phyloP scores from a whole-genome alignment of 2,888 invertebrate species.

The Xylota sylvarum region DNA sequence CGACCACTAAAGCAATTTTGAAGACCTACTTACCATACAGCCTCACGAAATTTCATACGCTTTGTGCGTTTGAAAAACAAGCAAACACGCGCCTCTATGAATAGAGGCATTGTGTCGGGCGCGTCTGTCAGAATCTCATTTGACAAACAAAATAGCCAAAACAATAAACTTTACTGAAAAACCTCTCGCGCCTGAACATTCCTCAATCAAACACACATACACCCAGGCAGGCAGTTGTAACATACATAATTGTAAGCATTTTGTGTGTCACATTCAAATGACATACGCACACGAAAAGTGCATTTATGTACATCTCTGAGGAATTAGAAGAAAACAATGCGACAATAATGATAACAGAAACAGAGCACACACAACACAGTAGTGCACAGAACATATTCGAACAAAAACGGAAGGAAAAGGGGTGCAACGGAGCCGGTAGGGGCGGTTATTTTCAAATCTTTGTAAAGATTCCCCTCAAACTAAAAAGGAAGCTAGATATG shows the following conservation, averaged over 20 bases:
- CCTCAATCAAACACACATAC: slow-evolving; percentile 31
- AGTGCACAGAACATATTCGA: too few species aligned
- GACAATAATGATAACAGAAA: slow-evolving; percentile 31
- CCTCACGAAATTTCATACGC: background rate
- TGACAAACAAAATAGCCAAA: slow-evolving; percentile 5
- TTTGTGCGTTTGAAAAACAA: background rate
- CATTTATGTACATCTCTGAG: slow-evolving; percentile 64
- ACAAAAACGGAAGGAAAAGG: slow-evolving; percentile 19
- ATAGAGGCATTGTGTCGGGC: slow-evolving; percentile 40
- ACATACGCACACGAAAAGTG: slow-evolving; percentile 60
- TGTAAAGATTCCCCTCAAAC: slow-evolving; percentile 5
- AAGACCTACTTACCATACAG: background rate
- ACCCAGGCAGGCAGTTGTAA: background rate
- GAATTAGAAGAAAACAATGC: slow-evolving; percentile 60
- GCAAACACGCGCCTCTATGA: slow-evolving; percentile 18
- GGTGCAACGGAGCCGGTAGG: slow-evolving; percentile 3
- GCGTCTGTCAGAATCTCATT: slow-evolving; percentile 25
- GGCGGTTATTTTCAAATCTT: slow-evolving; percentile 11
- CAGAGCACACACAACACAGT: slow-evolving; percentile 1
- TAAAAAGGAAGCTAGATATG: slow-evolving; percentile 29
- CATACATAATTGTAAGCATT: slow-evolving; percentile 39
- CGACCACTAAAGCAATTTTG: too few species aligned
- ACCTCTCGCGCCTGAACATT: slow-evolving; percentile 9
- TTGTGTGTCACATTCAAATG: slow-evolving; percentile 70
- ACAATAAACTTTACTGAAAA: slow-evolving; percentile 22